Evolutionary conservation across 2,888 invertebrate genomes (phyloP).

Genomic region (Ferdinandea cuprea): DNA sequence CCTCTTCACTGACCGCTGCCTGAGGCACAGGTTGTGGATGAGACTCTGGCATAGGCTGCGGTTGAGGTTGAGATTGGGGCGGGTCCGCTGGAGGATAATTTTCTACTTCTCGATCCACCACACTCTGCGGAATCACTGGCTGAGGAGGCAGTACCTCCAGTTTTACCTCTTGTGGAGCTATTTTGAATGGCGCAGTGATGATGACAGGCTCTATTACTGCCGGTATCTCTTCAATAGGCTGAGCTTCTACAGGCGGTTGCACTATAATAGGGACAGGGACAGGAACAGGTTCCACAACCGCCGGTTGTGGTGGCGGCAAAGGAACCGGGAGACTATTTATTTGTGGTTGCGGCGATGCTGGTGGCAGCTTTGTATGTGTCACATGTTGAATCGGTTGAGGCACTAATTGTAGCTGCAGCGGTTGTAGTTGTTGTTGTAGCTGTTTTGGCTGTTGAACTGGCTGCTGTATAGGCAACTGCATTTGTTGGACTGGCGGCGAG

Average conservation of each 20-base stretch:
- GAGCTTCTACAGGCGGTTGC: constrained; percentile 6
- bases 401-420: constrained; percentile 32
- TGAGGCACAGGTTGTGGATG: neutral
- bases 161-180: constrained; percentile 28
- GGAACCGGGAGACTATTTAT: constrained; percentile 11
- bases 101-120: constrained; percentile 74
- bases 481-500: constrained; percentile 79
- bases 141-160: constrained; percentile 36
- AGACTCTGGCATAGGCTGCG: too few species aligned
- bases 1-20: constrained; percentile 1
- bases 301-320: constrained; percentile 21
- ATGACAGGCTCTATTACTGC: neutral
- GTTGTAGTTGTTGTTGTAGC: constrained; percentile 33
- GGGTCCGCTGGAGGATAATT: too few species aligned
- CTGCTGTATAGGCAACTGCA: constrained; percentile 61
- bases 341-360: constrained; percentile 74
- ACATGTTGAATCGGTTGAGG: constrained; percentile 40
- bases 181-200: neutral
- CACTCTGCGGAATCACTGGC: constrained; percentile 74
- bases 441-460: constrained; percentile 36
- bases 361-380: constrained; percentile 39
- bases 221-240: constrained; percentile 12
- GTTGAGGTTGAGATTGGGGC: neutral
- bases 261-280: constrained; percentile 38
- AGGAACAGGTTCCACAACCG: neutral